Evolutionary conservation across 1,140 invertebrate genomes (phyloP), one percentile per base, ranked within the genome.

Genomic region (Brachionus rotundiformis): DNA sequence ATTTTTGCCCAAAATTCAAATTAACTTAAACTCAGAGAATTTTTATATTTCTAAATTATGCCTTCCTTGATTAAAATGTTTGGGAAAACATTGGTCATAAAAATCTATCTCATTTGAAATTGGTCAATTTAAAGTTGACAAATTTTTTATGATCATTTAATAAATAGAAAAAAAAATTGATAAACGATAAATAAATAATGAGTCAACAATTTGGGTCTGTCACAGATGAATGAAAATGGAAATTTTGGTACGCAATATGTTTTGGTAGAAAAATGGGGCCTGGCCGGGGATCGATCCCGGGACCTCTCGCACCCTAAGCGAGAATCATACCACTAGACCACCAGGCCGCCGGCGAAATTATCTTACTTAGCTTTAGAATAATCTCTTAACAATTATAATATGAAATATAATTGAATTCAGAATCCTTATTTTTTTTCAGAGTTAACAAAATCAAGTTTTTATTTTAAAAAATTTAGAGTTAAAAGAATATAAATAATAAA

Each of bases 281-380:
- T 68, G 65, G 65, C 65, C 65, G 65, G 65, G 31, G 65, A 68
- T 68, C 65, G 65, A 68, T 36, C 31, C 65, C 65, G 65, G 65
- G 65, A 68, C 65, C 65, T 68, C 65, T 68, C 65, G 65, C 65
- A 68, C 65, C 65, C 65, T 68, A 68, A 68, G 65, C 65, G 65
- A 68, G 65, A 68, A 68, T 68, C 65, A 68, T 68, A 68, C 65
- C 65, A 68, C 65, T 68, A 68, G 65, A 68, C 65, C 65, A 68
- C 65, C 65, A 68, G 65, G 65, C 65, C 65, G 65, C 65, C 47
- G 16, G 6, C 19, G 1, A 54, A 54, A 54, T 39, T 11, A 39
- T 10, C 4, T 4, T 54, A 23, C 19, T 19, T 23, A n/a, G n/a
- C n/a, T n/a, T n/a, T n/a, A n/a, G n/a, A n/a, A n/a, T n/a, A n/a